phyloP scores from a whole-genome alignment of 2,797 vertebrate species.

The Hypotaenidia okinawae region DNA sequence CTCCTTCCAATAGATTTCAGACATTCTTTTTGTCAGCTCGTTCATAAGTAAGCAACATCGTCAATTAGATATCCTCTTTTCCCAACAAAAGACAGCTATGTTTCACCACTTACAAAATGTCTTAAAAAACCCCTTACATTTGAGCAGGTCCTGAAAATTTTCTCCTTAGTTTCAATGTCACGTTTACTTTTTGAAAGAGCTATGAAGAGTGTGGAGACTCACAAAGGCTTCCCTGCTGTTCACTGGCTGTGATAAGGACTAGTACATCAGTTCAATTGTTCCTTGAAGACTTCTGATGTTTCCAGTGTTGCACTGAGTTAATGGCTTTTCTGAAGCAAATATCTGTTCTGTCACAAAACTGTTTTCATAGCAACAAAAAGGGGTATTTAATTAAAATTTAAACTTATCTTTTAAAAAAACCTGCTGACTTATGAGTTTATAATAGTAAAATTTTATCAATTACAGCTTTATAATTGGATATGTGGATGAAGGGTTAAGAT shows the following conservation, averaged over 20 bases:
- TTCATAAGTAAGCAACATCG: background rate
- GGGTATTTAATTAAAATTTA: background rate
- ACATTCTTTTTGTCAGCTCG: background rate
- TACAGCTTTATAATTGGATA: background rate
- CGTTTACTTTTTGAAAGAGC: background rate
- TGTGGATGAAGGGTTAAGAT: background rate
- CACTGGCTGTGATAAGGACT: background rate
- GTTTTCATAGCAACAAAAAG: background rate
- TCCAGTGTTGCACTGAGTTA: background rate
- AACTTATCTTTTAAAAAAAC: background rate
- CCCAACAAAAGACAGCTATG: background rate
- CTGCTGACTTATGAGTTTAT: background rate
- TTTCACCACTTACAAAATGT: background rate
- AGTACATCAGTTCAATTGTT: background rate
- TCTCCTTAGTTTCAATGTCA: background rate
- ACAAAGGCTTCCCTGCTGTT: background rate
- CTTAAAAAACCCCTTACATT: background rate
- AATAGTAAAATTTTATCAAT: background rate
- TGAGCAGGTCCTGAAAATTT: background rate
- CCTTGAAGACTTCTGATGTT: background rate
- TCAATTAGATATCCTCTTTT: background rate
- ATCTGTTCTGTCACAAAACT: conserved; percentile 10
- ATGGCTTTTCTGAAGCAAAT: conserved; percentile 15
- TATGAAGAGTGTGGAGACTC: background rate
- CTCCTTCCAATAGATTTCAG: background rate